Evolutionary conservation across 2,113 vertebrate genomes (phyloP).

Genomic region (Nerophis ophidion): DNA sequence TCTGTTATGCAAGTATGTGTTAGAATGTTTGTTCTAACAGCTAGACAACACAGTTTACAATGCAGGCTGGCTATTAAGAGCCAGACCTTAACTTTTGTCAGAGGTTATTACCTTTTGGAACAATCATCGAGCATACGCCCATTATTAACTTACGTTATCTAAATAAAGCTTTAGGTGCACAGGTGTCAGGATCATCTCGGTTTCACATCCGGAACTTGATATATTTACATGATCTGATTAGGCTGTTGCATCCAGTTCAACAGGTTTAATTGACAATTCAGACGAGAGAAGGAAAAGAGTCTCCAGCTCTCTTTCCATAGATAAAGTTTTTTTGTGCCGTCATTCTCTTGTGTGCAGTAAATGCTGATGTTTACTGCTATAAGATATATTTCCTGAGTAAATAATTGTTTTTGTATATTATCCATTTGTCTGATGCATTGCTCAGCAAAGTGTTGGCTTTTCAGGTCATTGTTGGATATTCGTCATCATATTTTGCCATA

Average conservation of each 20-base stretch:
- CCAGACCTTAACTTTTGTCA: no score
- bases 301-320: no score
- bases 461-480: constrained; percentile 32
- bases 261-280: constrained; percentile 3
- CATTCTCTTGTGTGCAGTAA: not conserved
- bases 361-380: not conserved
- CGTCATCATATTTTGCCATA: constrained; percentile 18
- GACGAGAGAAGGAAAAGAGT: no score
- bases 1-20: no score
- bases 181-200: not conserved
- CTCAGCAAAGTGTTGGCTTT: constrained; percentile 27
- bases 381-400: not conserved
- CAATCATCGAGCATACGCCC: not conserved
- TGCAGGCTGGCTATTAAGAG: no score
- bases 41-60: no score
- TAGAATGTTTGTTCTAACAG: no score
- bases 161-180: not conserved
- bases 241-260: constrained; percentile 6
- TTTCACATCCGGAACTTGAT: constrained; percentile 1
- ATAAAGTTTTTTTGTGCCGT: not conserved
- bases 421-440: constrained; percentile 12
- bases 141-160: not conserved
- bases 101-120: not conserved
- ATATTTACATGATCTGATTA: constrained; percentile 33
- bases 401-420: not conserved